Base-by-base conservation (phyloP, 2,113 vertebrate genomes). In the Thinocorus orbignyianus region DNA sequence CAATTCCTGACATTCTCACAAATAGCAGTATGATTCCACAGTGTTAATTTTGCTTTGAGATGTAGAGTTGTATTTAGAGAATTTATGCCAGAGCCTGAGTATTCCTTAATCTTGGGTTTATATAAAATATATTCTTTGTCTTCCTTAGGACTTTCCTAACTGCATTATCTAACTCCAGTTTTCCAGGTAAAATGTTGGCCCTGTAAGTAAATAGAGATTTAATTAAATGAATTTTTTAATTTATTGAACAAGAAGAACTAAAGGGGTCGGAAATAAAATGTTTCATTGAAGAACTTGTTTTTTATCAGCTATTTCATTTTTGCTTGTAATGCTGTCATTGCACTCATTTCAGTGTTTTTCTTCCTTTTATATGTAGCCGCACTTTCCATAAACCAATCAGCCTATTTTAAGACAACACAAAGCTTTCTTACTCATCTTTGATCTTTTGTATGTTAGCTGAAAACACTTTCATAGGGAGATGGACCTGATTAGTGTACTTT, bases 351-450 rank as follows among this genome's bases (percentile, higher is more conserved):
- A 76, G 51, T 66, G 37, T 0, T 10, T 64, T 74, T 81, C 81
- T 88, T 62, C 52, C 88, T 57, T 89, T 95, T 74, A 35, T 28
- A 37, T 41, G 69, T 9, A 28, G 52, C 49, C 46, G 83, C 30
- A 37, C 13, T 72, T 72, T 37, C 87, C 55, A 28, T 68, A 57
- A 25, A 44, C 71, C 64, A 92, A 77, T 79, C 48, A 69, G 22
- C n/a, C 74, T 86, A 70, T 57, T 96, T 91, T 95, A 73, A 77
- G 74, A 66, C 95, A 84, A 91, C 37, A 88, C 57, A 92, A 76
- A 82, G 30, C 42, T 51, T 55, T 85, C 68, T 93, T 74, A 28
- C 14, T 20, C 46, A 33, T 91, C 82, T 82, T 91, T 88, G 81
- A 88, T 96, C 74, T 92, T 90, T 88, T 66, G 55, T 80, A 51